These are phyloP conservation scores for Craniophora ligustri DNA, from an alignment of 2,888 invertebrate genomes.

Conservation along the genomic window DNA sequence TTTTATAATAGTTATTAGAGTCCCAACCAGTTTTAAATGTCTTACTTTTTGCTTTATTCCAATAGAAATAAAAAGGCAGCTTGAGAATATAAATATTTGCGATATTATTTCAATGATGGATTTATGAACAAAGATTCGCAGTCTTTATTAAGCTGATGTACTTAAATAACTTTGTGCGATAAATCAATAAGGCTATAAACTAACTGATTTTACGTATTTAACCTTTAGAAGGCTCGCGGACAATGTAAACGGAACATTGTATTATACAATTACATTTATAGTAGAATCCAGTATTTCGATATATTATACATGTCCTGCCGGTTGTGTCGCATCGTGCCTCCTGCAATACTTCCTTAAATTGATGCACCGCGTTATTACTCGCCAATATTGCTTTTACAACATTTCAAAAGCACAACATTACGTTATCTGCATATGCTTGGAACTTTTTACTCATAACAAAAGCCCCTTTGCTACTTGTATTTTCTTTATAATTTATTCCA, in stretches of 20 bases:
- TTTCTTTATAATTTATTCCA: constrained; percentile 89
- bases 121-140: too few species aligned
- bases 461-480: constrained; percentile 85
- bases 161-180: too few species aligned
- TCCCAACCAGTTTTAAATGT: too few species aligned
- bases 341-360: constrained; percentile 45
- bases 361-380: constrained; percentile 61
- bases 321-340: constrained; percentile 44
- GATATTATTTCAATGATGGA: too few species aligned
- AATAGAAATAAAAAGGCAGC: too few species aligned
- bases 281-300: constrained; percentile 6
- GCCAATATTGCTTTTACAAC: constrained; percentile 70
- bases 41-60: too few species aligned
- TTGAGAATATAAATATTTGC: too few species aligned
- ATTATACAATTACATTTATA: too few species aligned
- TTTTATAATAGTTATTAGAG: background rate
- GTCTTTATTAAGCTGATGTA: too few species aligned
- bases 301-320: constrained; percentile 10
- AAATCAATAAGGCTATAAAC: constrained; percentile 1
- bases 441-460: constrained; percentile 83
- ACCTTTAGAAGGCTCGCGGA: background rate
- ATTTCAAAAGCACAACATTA: constrained; percentile 73
- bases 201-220: background rate
- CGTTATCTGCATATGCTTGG: constrained; percentile 82
- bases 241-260: constrained; percentile 4